phyloP scores from a whole-genome alignment of 1,140 invertebrate species.

The Himalopsyche phryganea region DNA sequence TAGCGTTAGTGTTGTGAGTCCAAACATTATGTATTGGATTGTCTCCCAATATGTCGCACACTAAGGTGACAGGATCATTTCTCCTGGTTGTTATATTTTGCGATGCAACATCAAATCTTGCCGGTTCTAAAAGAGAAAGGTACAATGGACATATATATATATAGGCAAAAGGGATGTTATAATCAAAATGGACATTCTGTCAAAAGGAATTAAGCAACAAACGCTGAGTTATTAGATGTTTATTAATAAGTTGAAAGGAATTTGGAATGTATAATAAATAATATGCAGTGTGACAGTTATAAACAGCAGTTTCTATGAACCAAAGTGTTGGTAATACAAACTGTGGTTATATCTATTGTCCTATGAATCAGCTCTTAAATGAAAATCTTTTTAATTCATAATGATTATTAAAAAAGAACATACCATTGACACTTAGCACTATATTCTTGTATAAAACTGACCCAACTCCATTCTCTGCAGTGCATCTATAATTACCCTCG shows the following conservation, averaged over 20 bases:
- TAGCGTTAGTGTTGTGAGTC: constrained; percentile 62
- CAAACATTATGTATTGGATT: constrained; percentile 78
- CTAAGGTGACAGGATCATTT: constrained; percentile 66
- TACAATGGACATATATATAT: neutral
- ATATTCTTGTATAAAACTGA: constrained; percentile 72
- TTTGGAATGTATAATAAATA: neutral
- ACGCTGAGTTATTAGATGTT: neutral
- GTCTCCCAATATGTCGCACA: constrained; percentile 83
- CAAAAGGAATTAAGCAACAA: no score
- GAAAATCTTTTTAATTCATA: neutral
- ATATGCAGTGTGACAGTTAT: neutral
- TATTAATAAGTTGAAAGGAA: neutral
- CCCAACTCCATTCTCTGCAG: constrained; percentile 83
- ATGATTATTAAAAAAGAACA: constrained; percentile 26
- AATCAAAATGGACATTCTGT: neutral
- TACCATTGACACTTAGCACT: constrained; percentile 74
- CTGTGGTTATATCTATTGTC: no score
- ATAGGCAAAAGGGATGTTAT: neutral
- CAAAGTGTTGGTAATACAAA: no score
- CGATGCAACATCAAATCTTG: constrained; percentile 70
- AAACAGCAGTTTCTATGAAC: no score
- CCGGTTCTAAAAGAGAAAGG: constrained; percentile 60
- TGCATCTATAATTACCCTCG: constrained; percentile 84
- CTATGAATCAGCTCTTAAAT: neutral
- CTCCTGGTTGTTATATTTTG: constrained; percentile 68